Evolutionary conservation across 2,113 vertebrate species (phyloP).

Genomic region (Gymnocephalus cernua): DNA sequence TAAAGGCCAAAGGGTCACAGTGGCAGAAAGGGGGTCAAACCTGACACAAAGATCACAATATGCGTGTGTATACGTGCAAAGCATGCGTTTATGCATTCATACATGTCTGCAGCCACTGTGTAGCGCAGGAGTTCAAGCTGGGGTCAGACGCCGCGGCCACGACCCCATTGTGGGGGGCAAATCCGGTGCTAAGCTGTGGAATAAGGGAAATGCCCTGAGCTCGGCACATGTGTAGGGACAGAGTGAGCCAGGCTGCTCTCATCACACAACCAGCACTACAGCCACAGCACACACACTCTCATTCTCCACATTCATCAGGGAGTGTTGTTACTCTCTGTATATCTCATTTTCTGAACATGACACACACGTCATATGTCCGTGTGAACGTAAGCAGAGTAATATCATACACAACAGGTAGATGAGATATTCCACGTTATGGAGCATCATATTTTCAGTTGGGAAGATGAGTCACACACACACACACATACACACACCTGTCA

Average conservation of each 20-base stretch:
- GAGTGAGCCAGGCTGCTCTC: slow-evolving; percentile 36
- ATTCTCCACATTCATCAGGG: slow-evolving; percentile 41
- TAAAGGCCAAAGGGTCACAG: not conserved
- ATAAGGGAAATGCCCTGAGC: slow-evolving; percentile 89
- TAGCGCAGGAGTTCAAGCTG: slow-evolving; percentile 81
- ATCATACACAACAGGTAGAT: not conserved
- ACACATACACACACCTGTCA: slow-evolving; percentile 1
- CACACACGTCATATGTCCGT: not conserved
- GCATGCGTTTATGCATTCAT: not conserved
- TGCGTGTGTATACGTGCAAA: slow-evolving; percentile 19
- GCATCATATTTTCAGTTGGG: not conserved
- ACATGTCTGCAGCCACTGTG: slow-evolving; percentile 38
- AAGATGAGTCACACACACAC: not conserved
- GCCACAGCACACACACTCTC: slow-evolving; percentile 29
- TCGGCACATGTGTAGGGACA: slow-evolving; percentile 85
- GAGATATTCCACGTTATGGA: not conserved
- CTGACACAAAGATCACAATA: not conserved
- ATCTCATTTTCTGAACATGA: not conserved
- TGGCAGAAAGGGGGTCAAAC: slow-evolving; percentile 16
- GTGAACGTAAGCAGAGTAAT: not conserved
- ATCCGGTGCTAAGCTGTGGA: slow-evolving; percentile 91
- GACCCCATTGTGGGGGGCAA: slow-evolving; percentile 90
- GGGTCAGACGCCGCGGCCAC: slow-evolving; percentile 89
- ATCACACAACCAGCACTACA: slow-evolving; percentile 14
- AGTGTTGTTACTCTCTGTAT: not conserved